A percentile compares a stretch with the other conserved stretches of the same genome.
Conservation (phyloP, 2,113 vertebrate species). For the Crotalus viridis region DNA sequence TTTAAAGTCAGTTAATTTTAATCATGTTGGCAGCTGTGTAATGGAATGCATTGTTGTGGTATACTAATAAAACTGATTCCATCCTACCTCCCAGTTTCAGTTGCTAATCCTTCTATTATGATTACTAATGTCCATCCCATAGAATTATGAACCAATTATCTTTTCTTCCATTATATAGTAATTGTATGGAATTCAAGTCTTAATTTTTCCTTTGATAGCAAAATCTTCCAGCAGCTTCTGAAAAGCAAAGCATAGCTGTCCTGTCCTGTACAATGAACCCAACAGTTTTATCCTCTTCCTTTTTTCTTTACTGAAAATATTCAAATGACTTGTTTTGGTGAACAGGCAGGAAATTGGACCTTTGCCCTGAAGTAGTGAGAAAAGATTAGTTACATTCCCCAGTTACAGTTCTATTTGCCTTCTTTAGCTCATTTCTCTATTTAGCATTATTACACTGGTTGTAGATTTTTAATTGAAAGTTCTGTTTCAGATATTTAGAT, state of each 20-base stretch:
- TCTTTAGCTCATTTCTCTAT: neutral
- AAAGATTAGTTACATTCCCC: neutral
- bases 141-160: neutral
- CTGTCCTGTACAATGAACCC: neutral
- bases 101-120: neutral
- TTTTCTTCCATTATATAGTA: neutral
- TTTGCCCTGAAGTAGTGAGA: neutral
- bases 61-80: neutral
- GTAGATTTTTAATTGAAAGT: neutral
- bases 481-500: neutral
- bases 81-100: neutral
- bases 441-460: neutral
- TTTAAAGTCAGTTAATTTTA: neutral
- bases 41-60: neutral
- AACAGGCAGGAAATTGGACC: neutral
- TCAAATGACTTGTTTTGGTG: neutral
- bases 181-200: neutral
- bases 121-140: neutral
- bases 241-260: neutral
- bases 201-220: neutral
- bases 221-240: neutral
- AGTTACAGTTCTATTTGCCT: no score
- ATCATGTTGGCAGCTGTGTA: neutral
- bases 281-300: neutral
- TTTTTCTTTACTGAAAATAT: neutral